A percentile compares a stretch with the other conserved stretches of the same genome.
phyloP scores from a whole-genome alignment of 1,140 invertebrate species.

The Goniozus legneri region DNA sequence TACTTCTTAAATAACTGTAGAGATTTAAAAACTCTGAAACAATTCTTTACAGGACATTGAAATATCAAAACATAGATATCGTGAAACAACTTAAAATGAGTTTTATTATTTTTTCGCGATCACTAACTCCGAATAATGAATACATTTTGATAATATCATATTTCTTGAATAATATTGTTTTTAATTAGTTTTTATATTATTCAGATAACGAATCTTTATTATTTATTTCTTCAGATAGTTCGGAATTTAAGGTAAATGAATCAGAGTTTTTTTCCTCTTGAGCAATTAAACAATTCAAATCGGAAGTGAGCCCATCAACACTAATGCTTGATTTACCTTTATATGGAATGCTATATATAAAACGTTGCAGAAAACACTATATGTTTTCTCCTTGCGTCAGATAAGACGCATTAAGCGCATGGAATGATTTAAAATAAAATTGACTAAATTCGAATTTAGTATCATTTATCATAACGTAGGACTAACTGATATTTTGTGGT shows the following conservation, averaged over 20 bases:
- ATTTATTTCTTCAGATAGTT: no score
- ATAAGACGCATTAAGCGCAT: neutral
- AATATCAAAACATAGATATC: neutral
- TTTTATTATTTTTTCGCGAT: neutral
- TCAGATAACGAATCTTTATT: no score
- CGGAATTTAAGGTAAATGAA: no score
- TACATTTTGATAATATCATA: neutral
- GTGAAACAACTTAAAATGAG: neutral
- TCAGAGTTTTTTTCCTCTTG: neutral
- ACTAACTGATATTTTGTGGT: neutral
- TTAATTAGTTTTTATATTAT: no score
- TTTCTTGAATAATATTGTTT: no score
- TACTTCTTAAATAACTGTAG: neutral
- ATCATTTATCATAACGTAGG: neutral
- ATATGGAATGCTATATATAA: neutral
- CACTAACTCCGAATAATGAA: neutral
- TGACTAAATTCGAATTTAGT: neutral
- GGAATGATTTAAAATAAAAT: neutral
- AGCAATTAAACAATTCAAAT: neutral
- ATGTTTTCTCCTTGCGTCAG: neutral
- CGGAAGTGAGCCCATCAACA: neutral
- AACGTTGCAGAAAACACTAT: neutral
- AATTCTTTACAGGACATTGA: neutral
- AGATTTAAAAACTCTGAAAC: neutral
- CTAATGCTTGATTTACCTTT: neutral